phyloP scores from a whole-genome alignment of 1,140 invertebrate genomes.

The Magallana gigas region DNA sequence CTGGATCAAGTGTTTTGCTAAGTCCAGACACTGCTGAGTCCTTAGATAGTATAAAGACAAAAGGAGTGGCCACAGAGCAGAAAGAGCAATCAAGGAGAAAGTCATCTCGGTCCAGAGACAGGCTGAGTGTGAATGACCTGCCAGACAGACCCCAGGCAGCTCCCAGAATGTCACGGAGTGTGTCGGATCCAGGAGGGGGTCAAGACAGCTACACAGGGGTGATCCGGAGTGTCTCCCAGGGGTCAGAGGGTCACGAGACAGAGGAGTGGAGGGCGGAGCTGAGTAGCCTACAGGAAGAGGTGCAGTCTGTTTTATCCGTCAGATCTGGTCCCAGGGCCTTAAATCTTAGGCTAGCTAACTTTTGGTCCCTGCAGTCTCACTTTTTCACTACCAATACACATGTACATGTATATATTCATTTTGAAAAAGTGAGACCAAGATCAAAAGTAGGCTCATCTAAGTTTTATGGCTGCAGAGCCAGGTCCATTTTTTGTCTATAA shows the following conservation, averaged over 20 bases:
- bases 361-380: too few species aligned
- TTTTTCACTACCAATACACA: too few species aligned
- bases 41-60: too few species aligned
- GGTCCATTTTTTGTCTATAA: too few species aligned
- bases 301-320: neutral
- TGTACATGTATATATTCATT: too few species aligned
- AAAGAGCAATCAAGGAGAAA: neutral
- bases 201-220: neutral
- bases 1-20: too few species aligned
- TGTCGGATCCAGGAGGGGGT: neutral
- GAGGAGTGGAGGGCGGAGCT: neutral
- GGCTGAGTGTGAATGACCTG: neutral
- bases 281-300: neutral
- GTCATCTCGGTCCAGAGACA: neutral
- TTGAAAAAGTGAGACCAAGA: too few species aligned
- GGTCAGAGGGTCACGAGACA: neutral
- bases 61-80: neutral
- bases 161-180: neutral
- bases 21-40: too few species aligned
- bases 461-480: too few species aligned
- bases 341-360: too few species aligned
- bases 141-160: neutral
- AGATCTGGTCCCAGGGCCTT: too few species aligned
- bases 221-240: neutral
- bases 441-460: too few species aligned